phyloP scores from a whole-genome alignment of 2,797 vertebrate genomes.

The Thamnophis elegans region DNA sequence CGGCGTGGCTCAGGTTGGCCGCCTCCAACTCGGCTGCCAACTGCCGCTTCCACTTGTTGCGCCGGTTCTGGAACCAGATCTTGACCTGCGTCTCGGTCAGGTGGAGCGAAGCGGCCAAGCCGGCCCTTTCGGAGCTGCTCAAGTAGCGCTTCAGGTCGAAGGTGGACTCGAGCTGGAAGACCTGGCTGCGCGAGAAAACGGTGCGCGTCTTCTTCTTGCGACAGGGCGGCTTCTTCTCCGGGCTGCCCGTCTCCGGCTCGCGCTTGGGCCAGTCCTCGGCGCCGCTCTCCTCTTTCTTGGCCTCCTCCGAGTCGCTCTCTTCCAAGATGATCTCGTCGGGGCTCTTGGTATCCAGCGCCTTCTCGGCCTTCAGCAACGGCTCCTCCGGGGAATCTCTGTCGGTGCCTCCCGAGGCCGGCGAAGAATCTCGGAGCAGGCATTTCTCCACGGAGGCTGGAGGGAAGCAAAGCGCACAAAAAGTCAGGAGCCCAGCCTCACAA shows the following conservation, averaged over 20 bases:
- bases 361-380: conserved; percentile 87
- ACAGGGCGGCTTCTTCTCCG: conserved; percentile 91
- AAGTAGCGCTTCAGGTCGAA: conserved; percentile 98
- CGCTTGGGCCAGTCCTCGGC: conserved; percentile 76
- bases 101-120: conserved; percentile 88
- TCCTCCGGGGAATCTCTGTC: conserved; percentile 92
- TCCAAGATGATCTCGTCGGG: conserved; percentile 91
- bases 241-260: conserved; percentile 81
- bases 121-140: conserved; percentile 95
- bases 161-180: conserved; percentile 95
- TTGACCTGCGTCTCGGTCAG: conserved; percentile 97
- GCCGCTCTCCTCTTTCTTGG: conserved; percentile 74
- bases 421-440: conserved; percentile 75
- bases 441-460: conserved; percentile 79
- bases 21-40: conserved; percentile 95
- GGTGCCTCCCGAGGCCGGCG: conserved; percentile 87
- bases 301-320: conserved; percentile 84
- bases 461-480: conserved; percentile 9
- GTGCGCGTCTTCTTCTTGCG: conserved; percentile 98
- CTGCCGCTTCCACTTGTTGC: conserved; percentile 98
- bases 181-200: conserved; percentile 94
- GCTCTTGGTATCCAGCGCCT: conserved; percentile 89
- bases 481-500: neutral
- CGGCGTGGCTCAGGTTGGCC: conserved; percentile 94
- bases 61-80: conserved; percentile 97